Base-by-base conservation (phyloP, 2,888 invertebrate genomes). In the Coleophora flavipennella region DNA sequence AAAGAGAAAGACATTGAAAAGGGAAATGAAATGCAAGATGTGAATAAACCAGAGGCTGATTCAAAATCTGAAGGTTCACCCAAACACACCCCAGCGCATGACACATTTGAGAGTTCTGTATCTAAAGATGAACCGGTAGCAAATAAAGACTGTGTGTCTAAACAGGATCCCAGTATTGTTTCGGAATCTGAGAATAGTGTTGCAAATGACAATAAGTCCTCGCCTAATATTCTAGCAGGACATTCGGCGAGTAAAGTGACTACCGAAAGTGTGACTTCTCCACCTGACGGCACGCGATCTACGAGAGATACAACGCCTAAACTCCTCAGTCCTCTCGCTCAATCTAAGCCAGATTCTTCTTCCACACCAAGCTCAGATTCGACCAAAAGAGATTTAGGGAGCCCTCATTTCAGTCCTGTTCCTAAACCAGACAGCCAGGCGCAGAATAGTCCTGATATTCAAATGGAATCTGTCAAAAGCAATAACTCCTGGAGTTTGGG, bases 371-470 rank as follows among this genome's bases (percentile, higher is more conserved):
- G 79, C 31, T 77, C 77, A 3, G 80, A 81, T 44, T 60, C 69
- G 8, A 43, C 53, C 26, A 80, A 79, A 55, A 45, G 60, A 11
- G 78, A 79, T 31, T 56, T 67, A 42, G 72, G 75, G 10, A 81
- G 79, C 48, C 81, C 80, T 4, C 75, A 80, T 49, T 83, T 71
- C 47, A 84, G 83, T 58, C 83, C 83, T 39, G 73, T 72, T 48
- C 54, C 78, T 9, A 81, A 81, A 66, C 83, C 84, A 28, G 83
- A 83, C 51, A 81, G 80, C 48, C 81, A 81, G 67, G 71, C 81
- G 49, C 77, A 77, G 44, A 78, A 70, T 50, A 83, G 83, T 49
- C 81, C 81, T 8, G 81, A 80, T 49, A 60, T 80, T 10, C 71
- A 69, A 42, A 49, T 64, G 1, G 81, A 81, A 44, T 51, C 68